Base-by-base conservation (phyloP, 2,113 vertebrate species). In the Microtus pennsylvanicus region DNA sequence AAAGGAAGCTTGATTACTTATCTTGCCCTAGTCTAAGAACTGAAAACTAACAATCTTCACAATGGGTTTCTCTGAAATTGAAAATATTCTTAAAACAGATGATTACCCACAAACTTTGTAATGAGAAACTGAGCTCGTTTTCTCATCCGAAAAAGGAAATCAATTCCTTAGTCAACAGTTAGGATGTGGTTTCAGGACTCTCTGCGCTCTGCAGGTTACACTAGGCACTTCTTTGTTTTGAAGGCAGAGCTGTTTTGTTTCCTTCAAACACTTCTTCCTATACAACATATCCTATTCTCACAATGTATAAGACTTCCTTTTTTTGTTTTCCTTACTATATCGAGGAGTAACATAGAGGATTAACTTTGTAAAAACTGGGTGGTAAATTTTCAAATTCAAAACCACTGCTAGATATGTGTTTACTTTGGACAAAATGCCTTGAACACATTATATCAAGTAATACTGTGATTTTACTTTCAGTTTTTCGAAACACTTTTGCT, bases 221-320 rank as follows among this genome's bases (percentile, higher is more conserved):
- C 17, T 42, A 30, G 55, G 2, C 4, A 89, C 7, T 35, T 72
- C 21, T 72, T 72, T 72, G 72, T 55, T 42, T 22, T 7, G 21
- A n/a, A 38, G 38, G 42, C 58, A 86, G 5, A 35, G 61, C 33
- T 74, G 9, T 24, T 10, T 30, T 58, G 6, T 14, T 45, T 94
- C 28, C 12, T 33, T 10, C 45, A 16, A 19, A 7, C 26, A 93
- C n/a, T 87, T 24, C 17, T 63, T 21, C 58, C 14, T 0, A 1
- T 0, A 22, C 0, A 55, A 1, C 30, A 33, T 0, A 5, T 19
- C 28, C 50, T 35, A 4, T 74, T 77, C 28, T 87, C n/a, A 77
- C 22, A 42, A 11, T 7, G 2, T 19, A 35, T 55, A 26, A 58
- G 26, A 0, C 1, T 93, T 2, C 24, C 11, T 19, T 61, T 55